Conservation (phyloP, 30 jellyfish, hydroid and myxozoan species). For the Hydractinia symbiolongicarpus region DNA sequence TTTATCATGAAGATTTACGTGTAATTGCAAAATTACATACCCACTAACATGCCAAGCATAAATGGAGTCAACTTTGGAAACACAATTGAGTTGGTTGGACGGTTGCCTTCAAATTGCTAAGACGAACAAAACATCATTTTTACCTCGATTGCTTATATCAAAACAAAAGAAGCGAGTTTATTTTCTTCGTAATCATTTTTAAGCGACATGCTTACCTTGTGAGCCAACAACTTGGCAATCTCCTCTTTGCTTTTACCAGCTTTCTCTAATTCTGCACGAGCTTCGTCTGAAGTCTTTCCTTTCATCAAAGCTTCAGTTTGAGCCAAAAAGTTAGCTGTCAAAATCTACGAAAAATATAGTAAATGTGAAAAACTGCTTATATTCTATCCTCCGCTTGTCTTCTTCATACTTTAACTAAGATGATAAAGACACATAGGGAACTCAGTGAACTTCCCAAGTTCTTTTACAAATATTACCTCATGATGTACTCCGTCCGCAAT, state of each 20-base stretch:
- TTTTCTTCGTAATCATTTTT: not conserved
- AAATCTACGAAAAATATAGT: slow-evolving; percentile 37
- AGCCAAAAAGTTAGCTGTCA: slow-evolving; percentile 93
- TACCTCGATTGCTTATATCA: not conserved
- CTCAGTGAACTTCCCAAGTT: not conserved
- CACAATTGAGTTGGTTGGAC: slow-evolving; percentile 90
- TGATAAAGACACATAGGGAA: not conserved
- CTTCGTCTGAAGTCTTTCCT: slow-evolving; percentile 87
- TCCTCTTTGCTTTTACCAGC: slow-evolving; percentile 46
- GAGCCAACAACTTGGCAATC: slow-evolving; percentile 59
- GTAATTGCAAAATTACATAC: slow-evolving; percentile 24
- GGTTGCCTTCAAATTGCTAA: slow-evolving; percentile 91
- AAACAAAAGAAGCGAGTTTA: too few species aligned
- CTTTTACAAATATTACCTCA: slow-evolving; percentile 39
- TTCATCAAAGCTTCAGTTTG: slow-evolving; percentile 99
- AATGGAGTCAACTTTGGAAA: slow-evolving; percentile 78
- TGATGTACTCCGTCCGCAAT: slow-evolving; percentile 83
- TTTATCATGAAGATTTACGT: too few species aligned
- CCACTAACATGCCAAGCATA: slow-evolving; percentile 86
- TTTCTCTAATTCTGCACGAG: slow-evolving; percentile 59
- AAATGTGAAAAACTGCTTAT: not conserved
- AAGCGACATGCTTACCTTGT: slow-evolving; percentile 44
- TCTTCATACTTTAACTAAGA: not conserved
- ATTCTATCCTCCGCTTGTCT: not conserved
- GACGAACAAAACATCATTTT: not conserved